A percentile compares a stretch with the other conserved stretches of the same genome.
phyloP scores from a whole-genome alignment of 1,140 invertebrate species.

The Penaeus indicus region DNA sequence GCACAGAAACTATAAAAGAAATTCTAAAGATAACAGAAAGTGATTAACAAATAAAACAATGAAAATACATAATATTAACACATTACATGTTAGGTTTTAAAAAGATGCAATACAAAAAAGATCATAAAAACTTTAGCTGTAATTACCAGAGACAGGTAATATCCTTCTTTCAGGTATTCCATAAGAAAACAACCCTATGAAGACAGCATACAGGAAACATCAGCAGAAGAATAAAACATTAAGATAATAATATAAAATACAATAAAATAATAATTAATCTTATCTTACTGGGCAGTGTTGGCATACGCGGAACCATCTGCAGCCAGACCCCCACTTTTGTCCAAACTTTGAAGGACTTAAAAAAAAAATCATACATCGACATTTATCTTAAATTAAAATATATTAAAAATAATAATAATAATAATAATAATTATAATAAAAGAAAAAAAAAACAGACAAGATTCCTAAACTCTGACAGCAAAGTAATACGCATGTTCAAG shows the following conservation, averaged over 20 bases:
- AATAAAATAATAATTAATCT: slow-evolving; percentile 60
- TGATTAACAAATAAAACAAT: slow-evolving; percentile 9
- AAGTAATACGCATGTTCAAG: slow-evolving; percentile 30
- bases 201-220: slow-evolving; percentile 9
- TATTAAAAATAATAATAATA: background rate
- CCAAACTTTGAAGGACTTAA: slow-evolving; percentile 59
- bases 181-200: slow-evolving; percentile 38
- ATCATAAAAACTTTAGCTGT: slow-evolving; percentile 44
- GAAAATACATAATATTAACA: slow-evolving; percentile 35
- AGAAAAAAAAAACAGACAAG: background rate
- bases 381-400: slow-evolving; percentile 39
- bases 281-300: slow-evolving; percentile 61
- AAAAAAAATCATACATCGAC: slow-evolving; percentile 52
- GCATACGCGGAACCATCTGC: slow-evolving; percentile 58
- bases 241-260: slow-evolving; percentile 48
- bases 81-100: background rate
- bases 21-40: too few species aligned
- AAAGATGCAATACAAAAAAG: background rate
- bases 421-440: background rate
- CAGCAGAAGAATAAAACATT: slow-evolving; percentile 38
- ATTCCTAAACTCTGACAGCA: background rate
- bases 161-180: background rate
- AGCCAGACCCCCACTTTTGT: slow-evolving; percentile 57
- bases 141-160: slow-evolving; percentile 36
- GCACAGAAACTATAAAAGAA: too few species aligned